A percentile compares a stretch with the other conserved stretches of the same genome.
These are phyloP conservation scores for Acanthopleura granulata DNA, from an alignment of 2,888 invertebrate species.

Conservation along the genomic window DNA sequence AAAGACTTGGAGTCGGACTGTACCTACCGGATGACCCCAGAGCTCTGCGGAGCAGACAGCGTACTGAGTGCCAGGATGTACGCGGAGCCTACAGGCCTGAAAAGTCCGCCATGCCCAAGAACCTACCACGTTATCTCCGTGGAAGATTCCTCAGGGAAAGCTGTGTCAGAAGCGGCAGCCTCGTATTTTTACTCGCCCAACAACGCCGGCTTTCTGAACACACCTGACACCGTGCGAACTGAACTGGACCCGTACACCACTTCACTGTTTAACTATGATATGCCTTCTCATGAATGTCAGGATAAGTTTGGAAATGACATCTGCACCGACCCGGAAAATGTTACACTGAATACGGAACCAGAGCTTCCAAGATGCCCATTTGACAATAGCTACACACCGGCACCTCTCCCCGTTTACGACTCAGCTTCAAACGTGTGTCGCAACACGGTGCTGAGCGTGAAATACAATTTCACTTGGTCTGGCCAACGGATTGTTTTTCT, in stretches of 20 bases:
- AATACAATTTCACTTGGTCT: constrained; percentile 57
- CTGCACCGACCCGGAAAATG: not conserved
- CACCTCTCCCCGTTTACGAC: constrained; percentile 37
- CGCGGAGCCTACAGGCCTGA: constrained; percentile 38
- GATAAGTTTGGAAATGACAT: constrained; percentile 30
- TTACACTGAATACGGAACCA: not conserved
- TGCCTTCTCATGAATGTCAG: constrained; percentile 33
- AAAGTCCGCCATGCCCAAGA: constrained; percentile 37
- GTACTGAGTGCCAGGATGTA: constrained; percentile 55
- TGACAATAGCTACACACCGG: constrained; percentile 45
- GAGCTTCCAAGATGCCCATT: constrained; percentile 41
- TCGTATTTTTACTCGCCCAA: constrained; percentile 44
- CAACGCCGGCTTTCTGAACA: constrained; percentile 37
- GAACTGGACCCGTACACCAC: constrained; percentile 26
- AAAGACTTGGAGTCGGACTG: constrained; percentile 46
- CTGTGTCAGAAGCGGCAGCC: constrained; percentile 38
- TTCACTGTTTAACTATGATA: constrained; percentile 35
- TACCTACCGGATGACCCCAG: constrained; percentile 37
- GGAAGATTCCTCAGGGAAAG: constrained; percentile 6
- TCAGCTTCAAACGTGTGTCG: constrained; percentile 34
- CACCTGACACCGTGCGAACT: constrained; percentile 22
- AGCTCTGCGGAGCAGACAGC: constrained; percentile 40
- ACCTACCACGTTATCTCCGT: constrained; percentile 28
- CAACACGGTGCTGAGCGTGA: constrained; percentile 59
- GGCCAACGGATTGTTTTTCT: constrained; percentile 46